phyloP scores from a whole-genome alignment of 2,797 vertebrate genomes.

The Rachycentron canadum region DNA sequence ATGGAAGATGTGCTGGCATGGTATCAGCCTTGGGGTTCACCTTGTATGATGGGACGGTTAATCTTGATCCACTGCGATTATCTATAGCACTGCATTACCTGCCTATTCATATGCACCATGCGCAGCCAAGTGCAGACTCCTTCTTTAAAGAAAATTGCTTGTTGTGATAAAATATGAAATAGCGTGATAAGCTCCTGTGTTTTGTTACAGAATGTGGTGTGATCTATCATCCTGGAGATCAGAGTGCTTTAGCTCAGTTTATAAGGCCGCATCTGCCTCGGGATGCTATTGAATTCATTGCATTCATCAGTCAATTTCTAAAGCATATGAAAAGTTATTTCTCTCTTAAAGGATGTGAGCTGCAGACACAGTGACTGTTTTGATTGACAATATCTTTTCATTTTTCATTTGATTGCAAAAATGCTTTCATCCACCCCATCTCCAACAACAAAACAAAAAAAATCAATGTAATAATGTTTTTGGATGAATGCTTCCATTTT shows the following conservation, averaged over 20 bases:
- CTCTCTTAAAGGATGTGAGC: constrained; percentile 27
- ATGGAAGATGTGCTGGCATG: constrained; percentile 40
- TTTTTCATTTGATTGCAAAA: constrained; percentile 46
- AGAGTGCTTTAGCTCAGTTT: constrained; percentile 60
- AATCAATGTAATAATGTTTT: constrained; percentile 19
- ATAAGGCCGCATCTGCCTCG: constrained; percentile 49
- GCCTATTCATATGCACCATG: constrained; percentile 16
- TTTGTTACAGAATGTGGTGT: constrained; percentile 38
- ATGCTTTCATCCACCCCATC: constrained; percentile 33
- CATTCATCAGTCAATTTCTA: constrained; percentile 63
- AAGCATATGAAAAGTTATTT: constrained; percentile 58
- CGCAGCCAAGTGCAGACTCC: background rate
- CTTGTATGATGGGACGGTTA: constrained; percentile 44
- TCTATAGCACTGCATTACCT: constrained; percentile 31
- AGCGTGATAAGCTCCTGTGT: constrained; percentile 26
- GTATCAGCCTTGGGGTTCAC: constrained; percentile 23
- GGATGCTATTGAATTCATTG: constrained; percentile 48
- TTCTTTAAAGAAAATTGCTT: constrained; percentile 38
- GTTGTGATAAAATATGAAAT: constrained; percentile 50
- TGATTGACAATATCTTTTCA: constrained; percentile 38
- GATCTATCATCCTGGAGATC: constrained; percentile 59
- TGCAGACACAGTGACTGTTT: constrained; percentile 27
- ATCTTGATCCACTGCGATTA: constrained; percentile 48
- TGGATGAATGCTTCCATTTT: constrained; percentile 17
- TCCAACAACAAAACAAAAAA: constrained; percentile 27